These are phyloP conservation scores for Lithophane semibrunnea DNA, from an alignment of 2,888 invertebrate genomes.

Conservation along the genomic window DNA sequence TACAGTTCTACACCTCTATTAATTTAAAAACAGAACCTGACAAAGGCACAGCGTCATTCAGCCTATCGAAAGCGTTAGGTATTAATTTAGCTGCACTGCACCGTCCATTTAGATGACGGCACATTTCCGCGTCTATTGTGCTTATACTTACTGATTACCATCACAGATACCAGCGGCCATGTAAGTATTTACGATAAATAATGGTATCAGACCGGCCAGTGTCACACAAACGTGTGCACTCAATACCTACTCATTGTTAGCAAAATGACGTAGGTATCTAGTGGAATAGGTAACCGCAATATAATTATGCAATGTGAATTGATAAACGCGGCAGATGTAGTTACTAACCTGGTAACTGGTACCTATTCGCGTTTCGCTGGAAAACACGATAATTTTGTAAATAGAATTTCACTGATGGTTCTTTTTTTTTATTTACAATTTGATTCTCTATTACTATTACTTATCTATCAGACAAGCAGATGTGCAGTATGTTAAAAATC, in stretches of 20 bases:
- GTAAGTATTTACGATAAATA: constrained; percentile 53
- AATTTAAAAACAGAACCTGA: constrained; percentile 31
- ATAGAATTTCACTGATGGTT: neutral
- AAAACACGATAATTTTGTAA: constrained; percentile 2
- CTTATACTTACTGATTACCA: constrained; percentile 47
- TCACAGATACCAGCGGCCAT: constrained; percentile 52
- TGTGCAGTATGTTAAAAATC: neutral
- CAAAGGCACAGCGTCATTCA: constrained; percentile 40
- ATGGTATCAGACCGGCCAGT: constrained; percentile 54
- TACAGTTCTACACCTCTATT: neutral
- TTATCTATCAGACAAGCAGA: neutral
- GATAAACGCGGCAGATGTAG: constrained; percentile 20
- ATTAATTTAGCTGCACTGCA: constrained; percentile 61
- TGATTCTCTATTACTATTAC: neutral
- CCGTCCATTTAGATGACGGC: constrained; percentile 50
- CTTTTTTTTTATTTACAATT: neutral
- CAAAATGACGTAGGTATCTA: constrained; percentile 25
- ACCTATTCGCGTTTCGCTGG: neutral
- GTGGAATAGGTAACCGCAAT: constrained; percentile 32
- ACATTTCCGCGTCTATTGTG: constrained; percentile 59
- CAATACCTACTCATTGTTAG: constrained; percentile 48
- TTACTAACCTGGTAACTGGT: constrained; percentile 11
- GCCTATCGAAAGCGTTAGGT: constrained; percentile 39
- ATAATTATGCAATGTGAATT: constrained; percentile 54
- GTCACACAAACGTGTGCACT: constrained; percentile 54